Evolutionary conservation across 1,140 invertebrate genomes (phyloP).

Genomic region (Cepaea nemoralis): DNA sequence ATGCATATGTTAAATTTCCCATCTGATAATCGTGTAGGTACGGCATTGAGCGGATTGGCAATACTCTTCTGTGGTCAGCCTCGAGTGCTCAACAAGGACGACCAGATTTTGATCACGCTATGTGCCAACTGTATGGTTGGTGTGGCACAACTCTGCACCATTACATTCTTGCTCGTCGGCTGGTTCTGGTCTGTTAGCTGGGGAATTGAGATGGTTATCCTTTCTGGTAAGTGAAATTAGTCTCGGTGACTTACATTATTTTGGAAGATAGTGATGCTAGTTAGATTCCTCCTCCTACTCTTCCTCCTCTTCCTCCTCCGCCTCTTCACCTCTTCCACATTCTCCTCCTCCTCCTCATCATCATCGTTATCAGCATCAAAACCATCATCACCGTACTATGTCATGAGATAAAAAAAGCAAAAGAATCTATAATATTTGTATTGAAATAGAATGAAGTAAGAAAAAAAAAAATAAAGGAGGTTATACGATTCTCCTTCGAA

Average conservation of each 20-base stretch:
- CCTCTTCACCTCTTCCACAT: too few species aligned
- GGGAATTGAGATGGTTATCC: constrained; percentile 87
- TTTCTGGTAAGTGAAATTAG: constrained; percentile 58
- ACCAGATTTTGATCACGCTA: constrained; percentile 54
- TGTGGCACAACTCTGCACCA: constrained; percentile 87
- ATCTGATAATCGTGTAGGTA: constrained; percentile 81
- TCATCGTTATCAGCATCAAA: too few species aligned
- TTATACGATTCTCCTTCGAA: too few species aligned
- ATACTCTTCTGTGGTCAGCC: constrained; percentile 90
- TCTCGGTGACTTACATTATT: neutral
- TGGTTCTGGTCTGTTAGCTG: constrained; percentile 98
- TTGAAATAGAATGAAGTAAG: too few species aligned
- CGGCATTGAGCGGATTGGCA: constrained; percentile 86
- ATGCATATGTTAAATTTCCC: neutral
- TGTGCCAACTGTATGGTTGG: constrained; percentile 89
- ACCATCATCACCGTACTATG: too few species aligned
- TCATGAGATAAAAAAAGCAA: too few species aligned
- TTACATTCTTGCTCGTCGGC: constrained; percentile 93
- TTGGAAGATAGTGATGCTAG: too few species aligned
- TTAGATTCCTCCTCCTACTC: too few species aligned
- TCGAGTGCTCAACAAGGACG: constrained; percentile 78
- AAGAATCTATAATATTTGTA: too few species aligned
- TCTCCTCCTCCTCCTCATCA: too few species aligned
- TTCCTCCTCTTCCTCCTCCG: too few species aligned
- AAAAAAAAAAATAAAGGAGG: too few species aligned